A percentile compares a stretch with the other conserved stretches of the same genome.
phyloP scores from a whole-genome alignment of 2,888 invertebrate genomes.

The Drosophila peninsularis region DNA sequence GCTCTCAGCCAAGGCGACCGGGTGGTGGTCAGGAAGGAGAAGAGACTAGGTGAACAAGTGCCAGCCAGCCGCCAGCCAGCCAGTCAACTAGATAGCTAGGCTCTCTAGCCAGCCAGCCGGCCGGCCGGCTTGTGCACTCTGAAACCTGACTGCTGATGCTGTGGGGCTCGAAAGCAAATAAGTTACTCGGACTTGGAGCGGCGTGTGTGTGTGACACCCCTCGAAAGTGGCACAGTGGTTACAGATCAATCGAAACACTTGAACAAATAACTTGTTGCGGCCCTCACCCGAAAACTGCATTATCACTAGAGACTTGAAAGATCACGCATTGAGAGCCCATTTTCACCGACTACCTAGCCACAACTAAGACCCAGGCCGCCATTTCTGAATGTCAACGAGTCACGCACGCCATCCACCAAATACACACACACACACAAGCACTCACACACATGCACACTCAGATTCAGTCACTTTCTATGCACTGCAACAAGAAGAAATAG shows the following conservation, averaged over 20 bases:
- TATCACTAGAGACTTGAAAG: conserved; percentile 49
- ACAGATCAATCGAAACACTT: conserved; percentile 43
- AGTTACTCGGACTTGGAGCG: conserved; percentile 37
- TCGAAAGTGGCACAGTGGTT: conserved; percentile 59
- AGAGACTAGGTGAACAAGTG: conserved; percentile 57
- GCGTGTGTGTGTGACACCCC: conserved; percentile 27
- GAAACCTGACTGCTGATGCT: conserved; percentile 29
- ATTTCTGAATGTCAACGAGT: conserved; percentile 58
- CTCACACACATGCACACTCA: conserved; percentile 10
- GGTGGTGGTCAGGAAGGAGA: conserved; percentile 3
- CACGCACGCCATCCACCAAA: conserved; percentile 63
- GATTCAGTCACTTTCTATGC: conserved; percentile 46
- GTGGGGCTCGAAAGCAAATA: conserved; percentile 33
- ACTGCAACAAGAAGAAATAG: conserved; percentile 42
- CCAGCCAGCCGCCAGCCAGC: conserved; percentile 15
- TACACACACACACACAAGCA: conserved; percentile 6
- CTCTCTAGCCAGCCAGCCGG: conserved; percentile 17
- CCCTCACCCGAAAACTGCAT: conserved; percentile 54
- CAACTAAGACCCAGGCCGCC: conserved; percentile 44
- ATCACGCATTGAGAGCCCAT: conserved; percentile 57
- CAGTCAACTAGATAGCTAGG: conserved; percentile 15
- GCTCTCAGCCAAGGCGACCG: conserved; percentile 48
- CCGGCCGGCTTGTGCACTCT: conserved; percentile 42
- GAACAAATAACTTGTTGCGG: conserved; percentile 48
- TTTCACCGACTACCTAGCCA: conserved; percentile 37